A percentile compares a stretch with the other conserved stretches of the same genome.
Evolutionary conservation across 2,888 invertebrate genomes (phyloP).

Genomic region (Polymixis flavicincta): DNA sequence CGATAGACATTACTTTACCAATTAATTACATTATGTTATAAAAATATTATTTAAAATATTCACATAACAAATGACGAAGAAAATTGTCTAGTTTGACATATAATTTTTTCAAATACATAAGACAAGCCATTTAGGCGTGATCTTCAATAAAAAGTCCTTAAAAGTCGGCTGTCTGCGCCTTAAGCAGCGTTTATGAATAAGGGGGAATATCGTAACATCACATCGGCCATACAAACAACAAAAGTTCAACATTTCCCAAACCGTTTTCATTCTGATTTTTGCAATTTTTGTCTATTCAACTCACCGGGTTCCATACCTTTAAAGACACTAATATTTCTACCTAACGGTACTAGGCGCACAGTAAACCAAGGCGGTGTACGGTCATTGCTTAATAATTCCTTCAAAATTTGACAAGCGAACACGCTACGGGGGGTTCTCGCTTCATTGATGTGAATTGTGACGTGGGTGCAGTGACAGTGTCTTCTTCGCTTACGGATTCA

Average conservation of each 20-base stretch:
- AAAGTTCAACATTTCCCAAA: neutral
- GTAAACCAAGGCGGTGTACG: constrained; percentile 34
- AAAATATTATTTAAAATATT: too few species aligned
- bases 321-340: constrained; percentile 29
- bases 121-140: too few species aligned
- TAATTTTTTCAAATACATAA: too few species aligned
- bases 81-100: too few species aligned
- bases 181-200: too few species aligned
- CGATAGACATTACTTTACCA: too few species aligned
- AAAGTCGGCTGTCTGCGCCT: too few species aligned
- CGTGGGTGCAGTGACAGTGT: constrained; percentile 15
- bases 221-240: too few species aligned
- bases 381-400: constrained; percentile 49
- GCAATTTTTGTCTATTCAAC: constrained; percentile 1
- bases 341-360: constrained; percentile 50
- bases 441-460: constrained; percentile 52
- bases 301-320: constrained; percentile 52
- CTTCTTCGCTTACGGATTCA: constrained; percentile 19
- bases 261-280: neutral
- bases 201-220: neutral
- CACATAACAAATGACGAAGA: too few species aligned
- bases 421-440: constrained; percentile 32
- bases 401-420: constrained; percentile 50
- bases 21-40: too few species aligned
- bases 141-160: too few species aligned